Percentiles rank a stretch among this genome's conserved stretches.
Conservation (phyloP, 1,140 invertebrate genomes). For the Diorhabda elongata region DNA sequence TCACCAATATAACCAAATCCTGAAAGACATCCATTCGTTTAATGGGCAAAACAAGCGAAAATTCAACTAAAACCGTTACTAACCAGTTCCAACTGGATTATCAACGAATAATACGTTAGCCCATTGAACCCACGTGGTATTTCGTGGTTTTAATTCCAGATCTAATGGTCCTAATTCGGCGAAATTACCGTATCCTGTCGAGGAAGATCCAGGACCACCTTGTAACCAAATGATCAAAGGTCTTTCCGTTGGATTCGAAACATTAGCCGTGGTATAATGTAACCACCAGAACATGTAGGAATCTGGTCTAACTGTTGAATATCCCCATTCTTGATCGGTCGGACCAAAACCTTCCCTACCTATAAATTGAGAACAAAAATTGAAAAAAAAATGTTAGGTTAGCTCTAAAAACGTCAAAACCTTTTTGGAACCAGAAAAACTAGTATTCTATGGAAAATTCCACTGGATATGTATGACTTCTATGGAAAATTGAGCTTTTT, state of each 20-base stretch:
- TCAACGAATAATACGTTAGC: constrained; percentile 83
- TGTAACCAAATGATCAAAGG: constrained; percentile 69
- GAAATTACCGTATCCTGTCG: constrained; percentile 75
- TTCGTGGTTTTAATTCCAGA: constrained; percentile 59
- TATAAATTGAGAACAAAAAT: constrained; percentile 1
- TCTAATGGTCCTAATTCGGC: constrained; percentile 71
- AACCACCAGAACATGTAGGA: constrained; percentile 84
- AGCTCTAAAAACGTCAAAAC: no score
- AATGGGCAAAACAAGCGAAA: no score
- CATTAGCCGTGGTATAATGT: constrained; percentile 63
- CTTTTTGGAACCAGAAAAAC: no score
- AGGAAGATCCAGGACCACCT: constrained; percentile 67
- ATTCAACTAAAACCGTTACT: not conserved
- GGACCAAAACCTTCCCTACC: constrained; percentile 49
- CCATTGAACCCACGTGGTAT: constrained; percentile 67
- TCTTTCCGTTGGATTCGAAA: constrained; percentile 54
- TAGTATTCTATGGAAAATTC: no score
- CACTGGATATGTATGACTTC: no score
- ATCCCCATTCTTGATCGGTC: constrained; percentile 66
- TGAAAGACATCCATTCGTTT: constrained; percentile 34
- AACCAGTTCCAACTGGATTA: constrained; percentile 66
- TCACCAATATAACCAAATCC: constrained; percentile 80
- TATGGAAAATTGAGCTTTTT: no score
- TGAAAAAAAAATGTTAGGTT: no score
- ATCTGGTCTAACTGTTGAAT: constrained; percentile 60